Conservation (phyloP, 2,797 vertebrate genomes). For the Lutjanus campechanus region DNA sequence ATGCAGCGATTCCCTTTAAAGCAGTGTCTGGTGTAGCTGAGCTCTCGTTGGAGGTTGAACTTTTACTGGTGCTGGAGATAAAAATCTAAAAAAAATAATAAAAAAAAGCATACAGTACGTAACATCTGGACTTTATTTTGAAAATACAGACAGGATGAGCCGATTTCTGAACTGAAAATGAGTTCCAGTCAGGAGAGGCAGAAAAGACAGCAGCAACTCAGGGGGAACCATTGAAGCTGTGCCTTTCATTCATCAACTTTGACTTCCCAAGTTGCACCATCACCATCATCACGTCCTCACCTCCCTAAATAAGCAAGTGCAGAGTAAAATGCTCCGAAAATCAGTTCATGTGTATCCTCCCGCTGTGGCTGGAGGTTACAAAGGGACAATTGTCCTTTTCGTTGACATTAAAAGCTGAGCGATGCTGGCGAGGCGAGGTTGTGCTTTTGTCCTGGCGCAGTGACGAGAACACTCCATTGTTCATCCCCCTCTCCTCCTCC, state of each 20-base stretch:
- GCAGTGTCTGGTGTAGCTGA: conserved; percentile 57
- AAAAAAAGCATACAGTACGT: background rate
- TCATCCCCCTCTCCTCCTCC: background rate
- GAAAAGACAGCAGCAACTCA: conserved; percentile 78
- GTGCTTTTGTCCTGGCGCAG: conserved; percentile 41
- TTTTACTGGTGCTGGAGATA: conserved; percentile 43
- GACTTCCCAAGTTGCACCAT: conserved; percentile 49
- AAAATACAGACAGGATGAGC: background rate
- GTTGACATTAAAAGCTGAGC: conserved; percentile 62
- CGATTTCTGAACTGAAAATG: conserved; percentile 18
- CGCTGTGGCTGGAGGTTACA: conserved; percentile 37
- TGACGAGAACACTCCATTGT: conserved; percentile 46
- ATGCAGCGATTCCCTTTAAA: conserved; percentile 83
- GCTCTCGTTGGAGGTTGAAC: conserved; percentile 38
- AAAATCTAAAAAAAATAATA: too few relatives aligned
- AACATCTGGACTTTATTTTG: conserved; percentile 18
- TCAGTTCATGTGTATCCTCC: background rate
- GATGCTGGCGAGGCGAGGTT: conserved; percentile 44
- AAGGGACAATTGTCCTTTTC: conserved; percentile 49
- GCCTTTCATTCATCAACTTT: conserved; percentile 81
- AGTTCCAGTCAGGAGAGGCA: conserved; percentile 28
- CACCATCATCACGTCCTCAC: conserved; percentile 14
- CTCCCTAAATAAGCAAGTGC: background rate
- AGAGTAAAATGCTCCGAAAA: background rate
- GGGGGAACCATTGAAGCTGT: conserved; percentile 84